Evolutionary conservation across 2,888 invertebrate genomes (phyloP).

Genomic region (Stenichneumon culpator): DNA sequence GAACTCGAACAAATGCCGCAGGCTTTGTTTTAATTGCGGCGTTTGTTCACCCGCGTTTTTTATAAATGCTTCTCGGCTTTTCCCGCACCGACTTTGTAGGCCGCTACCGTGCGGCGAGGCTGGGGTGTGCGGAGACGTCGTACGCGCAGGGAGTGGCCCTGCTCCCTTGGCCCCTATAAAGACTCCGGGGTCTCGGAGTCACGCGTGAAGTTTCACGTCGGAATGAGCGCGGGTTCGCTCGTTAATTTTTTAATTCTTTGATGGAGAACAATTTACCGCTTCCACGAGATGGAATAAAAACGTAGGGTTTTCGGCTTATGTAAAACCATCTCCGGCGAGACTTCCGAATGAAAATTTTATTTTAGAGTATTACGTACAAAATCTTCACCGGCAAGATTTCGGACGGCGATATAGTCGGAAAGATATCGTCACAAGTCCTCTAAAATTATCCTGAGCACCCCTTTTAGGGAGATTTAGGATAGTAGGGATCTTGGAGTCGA

Average conservation of each 20-base stretch:
- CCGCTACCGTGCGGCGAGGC: slow-evolving; percentile 15
- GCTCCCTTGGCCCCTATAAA: slow-evolving; percentile 47
- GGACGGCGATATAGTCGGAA: too few species aligned
- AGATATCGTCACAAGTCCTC: too few species aligned
- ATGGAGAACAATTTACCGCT: neutral
- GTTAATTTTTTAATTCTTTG: slow-evolving; percentile 30
- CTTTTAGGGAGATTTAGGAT: too few species aligned
- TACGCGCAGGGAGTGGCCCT: neutral
- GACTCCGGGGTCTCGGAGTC: slow-evolving; percentile 29
- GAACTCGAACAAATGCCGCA: slow-evolving; percentile 76
- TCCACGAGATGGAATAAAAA: slow-evolving; percentile 1
- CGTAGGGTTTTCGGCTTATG: too few species aligned
- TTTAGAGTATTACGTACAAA: too few species aligned
- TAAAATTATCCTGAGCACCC: too few species aligned
- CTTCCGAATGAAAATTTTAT: too few species aligned
- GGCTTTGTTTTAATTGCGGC: slow-evolving; percentile 81
- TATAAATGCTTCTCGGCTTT: slow-evolving; percentile 67
- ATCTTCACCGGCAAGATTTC: too few species aligned
- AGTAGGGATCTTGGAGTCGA: too few species aligned
- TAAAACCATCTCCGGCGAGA: too few species aligned
- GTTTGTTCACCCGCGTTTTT: slow-evolving; percentile 77
- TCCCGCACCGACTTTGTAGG: slow-evolving; percentile 46
- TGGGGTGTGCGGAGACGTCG: neutral
- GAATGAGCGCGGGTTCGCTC: slow-evolving; percentile 21
- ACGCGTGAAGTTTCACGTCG: slow-evolving; percentile 38